These are phyloP conservation scores for Myotis myotis DNA, from an alignment of 2,797 vertebrate species.

Conservation along the genomic window DNA sequence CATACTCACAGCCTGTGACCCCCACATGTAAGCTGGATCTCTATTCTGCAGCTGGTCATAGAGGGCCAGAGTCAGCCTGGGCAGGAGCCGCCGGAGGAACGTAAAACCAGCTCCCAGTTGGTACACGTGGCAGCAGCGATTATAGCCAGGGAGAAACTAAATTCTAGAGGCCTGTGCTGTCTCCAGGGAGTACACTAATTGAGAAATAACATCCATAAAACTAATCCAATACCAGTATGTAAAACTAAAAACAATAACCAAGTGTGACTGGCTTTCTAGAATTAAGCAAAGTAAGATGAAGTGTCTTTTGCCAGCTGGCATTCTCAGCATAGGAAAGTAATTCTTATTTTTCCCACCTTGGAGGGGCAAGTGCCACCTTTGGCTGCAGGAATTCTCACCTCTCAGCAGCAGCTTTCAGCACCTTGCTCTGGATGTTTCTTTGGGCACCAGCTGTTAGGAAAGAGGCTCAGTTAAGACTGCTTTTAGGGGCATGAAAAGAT, in stretches of 20 bases:
- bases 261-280: conserved; percentile 72
- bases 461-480: background rate
- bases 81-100: background rate
- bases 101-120: background rate
- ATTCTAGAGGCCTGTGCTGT: conserved; percentile 42
- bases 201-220: conserved; percentile 79
- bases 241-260: conserved; percentile 77
- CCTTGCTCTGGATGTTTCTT: background rate
- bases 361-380: background rate
- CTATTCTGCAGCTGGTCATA: background rate
- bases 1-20: background rate
- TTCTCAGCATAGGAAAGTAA: background rate
- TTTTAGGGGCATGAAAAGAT: background rate
- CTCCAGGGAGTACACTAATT: conserved; percentile 74
- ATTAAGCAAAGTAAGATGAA: conserved; percentile 77
- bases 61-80: background rate
- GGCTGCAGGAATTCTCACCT: background rate
- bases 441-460: background rate
- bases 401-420: background rate
- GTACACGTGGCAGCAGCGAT: conserved; percentile 20
- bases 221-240: conserved; percentile 71
- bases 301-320: conserved; percentile 5
- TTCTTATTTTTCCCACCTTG: background rate
- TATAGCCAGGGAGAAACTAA: conserved; percentile 61
- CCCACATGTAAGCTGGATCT: fast-evolving